These are phyloP conservation scores for Excalfactoria chinensis DNA, from an alignment of 2,113 vertebrate species.

Conservation along the genomic window DNA sequence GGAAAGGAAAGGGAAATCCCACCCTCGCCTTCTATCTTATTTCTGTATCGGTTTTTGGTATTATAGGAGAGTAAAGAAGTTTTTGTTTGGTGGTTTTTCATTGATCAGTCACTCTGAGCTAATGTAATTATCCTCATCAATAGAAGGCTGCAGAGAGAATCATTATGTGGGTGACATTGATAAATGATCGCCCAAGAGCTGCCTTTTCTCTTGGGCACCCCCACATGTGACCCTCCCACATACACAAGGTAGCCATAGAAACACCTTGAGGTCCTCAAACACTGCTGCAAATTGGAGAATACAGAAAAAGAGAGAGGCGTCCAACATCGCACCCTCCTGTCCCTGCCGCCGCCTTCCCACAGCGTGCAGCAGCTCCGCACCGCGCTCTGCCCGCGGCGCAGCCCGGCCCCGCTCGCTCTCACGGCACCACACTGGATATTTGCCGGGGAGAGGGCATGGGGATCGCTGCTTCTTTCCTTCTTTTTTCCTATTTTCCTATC, in stretches of 20 bases:
- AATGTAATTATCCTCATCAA: slow-evolving; percentile 99
- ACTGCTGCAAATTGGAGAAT: slow-evolving; percentile 72
- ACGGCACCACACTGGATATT: not conserved
- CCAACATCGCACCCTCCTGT: slow-evolving; percentile 46
- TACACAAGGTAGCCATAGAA: slow-evolving; percentile 95
- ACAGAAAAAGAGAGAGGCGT: slow-evolving; percentile 37
- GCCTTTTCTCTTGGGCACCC: slow-evolving; percentile 94
- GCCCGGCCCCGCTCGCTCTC: not conserved
- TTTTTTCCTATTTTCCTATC: not conserved
- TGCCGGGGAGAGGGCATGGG: not conserved
- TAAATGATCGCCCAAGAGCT: slow-evolving; percentile 99
- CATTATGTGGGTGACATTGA: slow-evolving; percentile 99
- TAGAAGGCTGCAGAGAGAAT: slow-evolving; percentile 99
- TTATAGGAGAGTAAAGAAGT: slow-evolving; percentile 93
- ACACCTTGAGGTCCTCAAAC: slow-evolving; percentile 88
- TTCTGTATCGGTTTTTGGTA: slow-evolving; percentile 85
- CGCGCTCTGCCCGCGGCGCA: not conserved
- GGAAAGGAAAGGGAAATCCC: slow-evolving; percentile 68
- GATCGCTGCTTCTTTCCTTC: rapidly evolving
- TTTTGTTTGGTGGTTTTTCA: slow-evolving; percentile 96
- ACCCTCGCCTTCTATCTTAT: slow-evolving; percentile 77
- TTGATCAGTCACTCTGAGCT: slow-evolving; percentile 99
- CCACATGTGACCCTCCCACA: slow-evolving; percentile 89
- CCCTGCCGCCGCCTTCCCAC: not conserved
- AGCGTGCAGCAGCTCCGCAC: not conserved